Evolutionary conservation across 2,797 vertebrate genomes (phyloP), one percentile per base, ranked within the genome.

Genomic region (Mormyrops attenuatus): DNA sequence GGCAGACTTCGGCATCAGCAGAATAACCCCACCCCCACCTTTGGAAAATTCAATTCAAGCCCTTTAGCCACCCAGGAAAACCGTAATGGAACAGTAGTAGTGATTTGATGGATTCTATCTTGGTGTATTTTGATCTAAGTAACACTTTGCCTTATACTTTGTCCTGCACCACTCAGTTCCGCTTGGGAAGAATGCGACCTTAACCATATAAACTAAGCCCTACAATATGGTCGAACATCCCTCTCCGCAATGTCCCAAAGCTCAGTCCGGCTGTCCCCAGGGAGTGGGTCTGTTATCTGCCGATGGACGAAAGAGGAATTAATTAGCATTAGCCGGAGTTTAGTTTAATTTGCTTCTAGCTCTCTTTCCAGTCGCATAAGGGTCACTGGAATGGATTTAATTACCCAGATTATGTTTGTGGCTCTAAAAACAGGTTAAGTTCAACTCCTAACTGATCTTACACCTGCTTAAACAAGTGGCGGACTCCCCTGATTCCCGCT

Each of bases 391-490:
- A 52, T 90, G 52, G 60, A 85, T 85, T 90, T 66, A 90, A 90
- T 88, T 88, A 90, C 53, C 34, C 66, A 13, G 30, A 87, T 89
- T 87, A 55, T 84, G 73, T 85, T 88, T 88, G 87, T 47, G 38
- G 69, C 50, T 88, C 85, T n/a, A 22, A 44, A 11, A 86, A 66
- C 53, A 38, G 84, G 87, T 7, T 73, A 55, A 50, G 49, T 50
- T 85, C 87, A 50, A 22, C 55, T 47, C 52, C 34, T 38, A 50
- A 41, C n/a, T 8, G 38, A 13, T 69, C 86, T 80, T 17, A 22
- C 41, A 87, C 80, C 49, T 26, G n/a, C 22, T 89, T 49, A 80
- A 88, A 82, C 34, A 73, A 34, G 69, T 53, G 9, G 20, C 41
- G 3, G 9, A 26, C 44, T 11, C n/a, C 47, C 73, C 13, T 8